phyloP scores from a whole-genome alignment of 2,113 vertebrate genomes.

The Calidris pugnax region DNA sequence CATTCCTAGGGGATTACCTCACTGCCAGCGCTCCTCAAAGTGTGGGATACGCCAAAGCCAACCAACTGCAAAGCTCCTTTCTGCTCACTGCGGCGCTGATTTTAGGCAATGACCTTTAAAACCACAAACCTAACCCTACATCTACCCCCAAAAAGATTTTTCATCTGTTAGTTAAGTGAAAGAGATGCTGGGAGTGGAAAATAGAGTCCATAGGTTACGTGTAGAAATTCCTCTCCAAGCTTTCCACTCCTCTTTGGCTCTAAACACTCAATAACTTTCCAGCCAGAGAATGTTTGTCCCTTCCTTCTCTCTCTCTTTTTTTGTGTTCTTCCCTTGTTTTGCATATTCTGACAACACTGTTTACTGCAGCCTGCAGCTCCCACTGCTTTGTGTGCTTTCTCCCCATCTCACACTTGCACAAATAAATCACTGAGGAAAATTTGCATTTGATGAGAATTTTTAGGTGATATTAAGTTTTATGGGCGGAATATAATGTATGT shows the following conservation, averaged over 20 bases:
- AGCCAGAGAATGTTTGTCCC: constrained; percentile 53
- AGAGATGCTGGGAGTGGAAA: neutral
- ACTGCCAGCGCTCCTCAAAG: constrained; percentile 49
- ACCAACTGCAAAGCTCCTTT: constrained; percentile 23
- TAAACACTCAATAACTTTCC: constrained; percentile 34
- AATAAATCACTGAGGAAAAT: constrained; percentile 52
- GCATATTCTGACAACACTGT: constrained; percentile 59
- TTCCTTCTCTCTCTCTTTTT: constrained; percentile 26
- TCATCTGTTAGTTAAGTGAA: neutral
- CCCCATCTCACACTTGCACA: constrained; percentile 9
- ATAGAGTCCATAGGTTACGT: neutral
- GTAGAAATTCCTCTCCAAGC: constrained; percentile 21
- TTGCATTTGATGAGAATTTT: constrained; percentile 61
- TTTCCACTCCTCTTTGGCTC: constrained; percentile 35
- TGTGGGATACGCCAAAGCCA: constrained; percentile 38
- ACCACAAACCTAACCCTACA: neutral
- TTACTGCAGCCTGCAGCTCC: constrained; percentile 50
- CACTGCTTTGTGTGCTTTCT: constrained; percentile 54
- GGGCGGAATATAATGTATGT: neutral
- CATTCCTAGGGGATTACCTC: constrained; percentile 79
- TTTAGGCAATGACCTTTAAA: constrained; percentile 47
- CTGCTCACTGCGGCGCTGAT: neutral
- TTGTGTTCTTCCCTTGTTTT: constrained; percentile 38
- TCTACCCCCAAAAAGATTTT: neutral
- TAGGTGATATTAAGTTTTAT: constrained; percentile 49